phyloP scores from a whole-genome alignment of 2,888 invertebrate species.

The Ochropleura plecta region DNA sequence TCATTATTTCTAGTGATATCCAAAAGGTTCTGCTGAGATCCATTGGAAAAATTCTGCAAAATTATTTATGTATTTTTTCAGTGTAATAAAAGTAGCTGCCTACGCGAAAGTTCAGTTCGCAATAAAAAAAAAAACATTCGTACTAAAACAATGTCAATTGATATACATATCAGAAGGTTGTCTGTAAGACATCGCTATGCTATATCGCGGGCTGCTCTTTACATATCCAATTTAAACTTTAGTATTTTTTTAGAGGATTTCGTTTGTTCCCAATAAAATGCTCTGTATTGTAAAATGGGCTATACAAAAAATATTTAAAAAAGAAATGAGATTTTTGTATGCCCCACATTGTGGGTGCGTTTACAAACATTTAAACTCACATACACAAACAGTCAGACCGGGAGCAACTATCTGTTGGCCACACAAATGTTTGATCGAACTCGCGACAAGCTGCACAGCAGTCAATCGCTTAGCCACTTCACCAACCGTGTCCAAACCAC shows the following conservation, averaged over 20 bases:
- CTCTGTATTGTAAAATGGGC: neutral
- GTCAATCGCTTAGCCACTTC: no score
- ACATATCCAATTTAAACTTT: conserved; percentile 29
- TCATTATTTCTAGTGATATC: neutral
- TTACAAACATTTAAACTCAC: no score
- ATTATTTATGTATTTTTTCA: neutral
- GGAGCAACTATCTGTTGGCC: no score
- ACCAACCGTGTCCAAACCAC: no score
- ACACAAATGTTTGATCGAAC: no score
- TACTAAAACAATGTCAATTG: conserved; percentile 11
- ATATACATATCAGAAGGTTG: conserved; percentile 30
- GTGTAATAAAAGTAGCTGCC: neutral
- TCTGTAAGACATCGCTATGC: conserved; percentile 33
- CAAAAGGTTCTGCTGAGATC: neutral
- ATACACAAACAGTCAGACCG: no score
- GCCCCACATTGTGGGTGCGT: no score
- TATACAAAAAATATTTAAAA: neutral
- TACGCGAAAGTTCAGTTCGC: neutral
- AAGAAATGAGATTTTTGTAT: no score
- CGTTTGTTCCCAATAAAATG: neutral
- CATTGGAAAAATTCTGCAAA: neutral
- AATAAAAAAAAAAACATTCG: conserved; percentile 6
- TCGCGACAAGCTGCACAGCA: no score
- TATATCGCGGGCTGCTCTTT: conserved; percentile 4
- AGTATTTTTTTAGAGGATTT: neutral